A percentile compares a stretch with the other conserved stretches of the same genome.
Conservation (phyloP, 2,113 vertebrate species). For the Antechinus flavipes region DNA sequence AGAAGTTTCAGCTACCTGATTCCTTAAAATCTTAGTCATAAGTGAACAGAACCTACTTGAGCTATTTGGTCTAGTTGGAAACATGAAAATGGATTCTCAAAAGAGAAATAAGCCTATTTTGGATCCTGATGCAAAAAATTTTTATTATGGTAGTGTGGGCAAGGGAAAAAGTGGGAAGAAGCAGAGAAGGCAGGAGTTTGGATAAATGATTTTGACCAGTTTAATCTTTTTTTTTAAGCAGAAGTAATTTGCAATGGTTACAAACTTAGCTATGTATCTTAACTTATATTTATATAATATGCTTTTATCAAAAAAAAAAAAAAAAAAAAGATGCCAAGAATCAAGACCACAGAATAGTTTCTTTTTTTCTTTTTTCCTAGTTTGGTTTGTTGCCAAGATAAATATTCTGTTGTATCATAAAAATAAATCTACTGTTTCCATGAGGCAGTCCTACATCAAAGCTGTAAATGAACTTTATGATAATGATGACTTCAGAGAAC, state of each 20-base stretch:
- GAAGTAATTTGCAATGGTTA: slow-evolving; percentile 2
- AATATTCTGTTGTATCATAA: slow-evolving; percentile 30
- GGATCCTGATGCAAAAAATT: background rate
- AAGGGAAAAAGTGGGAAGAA: background rate
- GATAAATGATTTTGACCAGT: slow-evolving; percentile 44
- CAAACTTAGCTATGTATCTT: slow-evolving; percentile 55
- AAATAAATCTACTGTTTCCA: slow-evolving; percentile 38
- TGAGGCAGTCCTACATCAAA: slow-evolving; percentile 32
- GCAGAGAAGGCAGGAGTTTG: background rate
- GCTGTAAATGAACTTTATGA: slow-evolving; percentile 32
- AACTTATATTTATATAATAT: slow-evolving; percentile 10
- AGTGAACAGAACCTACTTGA: slow-evolving; percentile 22
- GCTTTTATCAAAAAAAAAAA: background rate
- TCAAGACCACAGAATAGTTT: background rate
- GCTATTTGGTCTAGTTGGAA: slow-evolving; percentile 36
- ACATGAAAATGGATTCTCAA: slow-evolving; percentile 32
- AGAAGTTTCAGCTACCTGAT: background rate
- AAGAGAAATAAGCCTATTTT: slow-evolving; percentile 66
- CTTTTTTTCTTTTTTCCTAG: background rate
- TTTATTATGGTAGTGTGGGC: background rate
- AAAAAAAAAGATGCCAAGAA: slow-evolving; percentile 53
- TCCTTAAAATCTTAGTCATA: slow-evolving; percentile 38
- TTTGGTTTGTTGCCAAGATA: background rate
- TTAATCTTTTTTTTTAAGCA: slow-evolving; percentile 32
- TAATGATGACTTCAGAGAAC: slow-evolving; percentile 23